Base-by-base conservation (phyloP, 2,888 invertebrate genomes). In the Lymantria monacha region DNA sequence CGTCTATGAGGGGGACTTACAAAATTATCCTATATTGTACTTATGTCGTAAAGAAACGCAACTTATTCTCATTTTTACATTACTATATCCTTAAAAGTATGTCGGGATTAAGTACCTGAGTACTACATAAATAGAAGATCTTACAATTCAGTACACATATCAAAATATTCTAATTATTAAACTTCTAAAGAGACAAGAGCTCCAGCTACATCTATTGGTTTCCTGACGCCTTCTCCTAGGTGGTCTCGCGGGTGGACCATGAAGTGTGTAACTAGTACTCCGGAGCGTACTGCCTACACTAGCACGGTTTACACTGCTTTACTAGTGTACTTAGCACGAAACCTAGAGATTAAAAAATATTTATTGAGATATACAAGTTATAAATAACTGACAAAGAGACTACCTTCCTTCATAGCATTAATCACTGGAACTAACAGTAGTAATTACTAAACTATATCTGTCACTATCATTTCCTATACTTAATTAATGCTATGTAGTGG, bases 241-340 rank as follows among this genome's bases (percentile, higher is more conserved):
- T 81, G 87, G 88, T 87, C 86, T 87, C 85, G 81, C 78, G 74
- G 81, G 87, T 74, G 82, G 89, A 89, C 88, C 89, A 81, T 83
- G 86, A 81, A 76, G 85, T 80, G 83, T 81, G 88, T 86, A 88
- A 81, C 88, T 89, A 91, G 88, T 83, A 87, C 91, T 90, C 90
- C 90, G 87, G 89, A 90, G 91, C 89, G 88, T 85, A 88, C 89
- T 88, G 90, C 91, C 91, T 91, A 91, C 91, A 90, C 91, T 90
- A 91, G 90, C 89, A 77, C 81, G 83, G 79, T 82, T 76, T 81
- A 87, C 81, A 81, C 89, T 87, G 90, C 90, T 85, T 87, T 89
- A 90, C 90, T 91, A 90, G 90, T 91, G 89, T 88, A 89, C 88
- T 89, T 91, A 91, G 89, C 91, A 90, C 91, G 91, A 87, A 90